phyloP scores from a whole-genome alignment of 2,888 invertebrate species.

The Zelleria hepariella region DNA sequence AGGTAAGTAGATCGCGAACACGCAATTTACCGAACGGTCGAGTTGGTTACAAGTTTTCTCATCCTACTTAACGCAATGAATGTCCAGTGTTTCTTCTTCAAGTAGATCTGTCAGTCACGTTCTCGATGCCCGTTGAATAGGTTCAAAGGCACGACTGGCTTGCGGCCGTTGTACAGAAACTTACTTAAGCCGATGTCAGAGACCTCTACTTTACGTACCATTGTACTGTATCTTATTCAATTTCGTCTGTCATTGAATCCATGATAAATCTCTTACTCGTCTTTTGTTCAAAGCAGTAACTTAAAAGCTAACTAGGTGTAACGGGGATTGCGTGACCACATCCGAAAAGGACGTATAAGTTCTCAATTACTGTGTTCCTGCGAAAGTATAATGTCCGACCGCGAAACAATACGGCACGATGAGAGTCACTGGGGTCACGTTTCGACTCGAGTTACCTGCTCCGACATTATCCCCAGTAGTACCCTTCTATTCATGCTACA shows the following conservation, averaged over 20 bases:
- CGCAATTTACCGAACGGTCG: background rate
- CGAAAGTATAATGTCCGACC: slow-evolving; percentile 25
- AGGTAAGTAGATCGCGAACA: background rate
- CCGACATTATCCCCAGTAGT: slow-evolving; percentile 29
- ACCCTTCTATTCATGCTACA: slow-evolving; percentile 37
- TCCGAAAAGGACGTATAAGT: slow-evolving; percentile 11
- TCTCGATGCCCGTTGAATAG: slow-evolving; percentile 26
- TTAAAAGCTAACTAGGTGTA: background rate
- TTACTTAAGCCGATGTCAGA: slow-evolving; percentile 6
- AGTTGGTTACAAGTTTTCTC: slow-evolving; percentile 9
- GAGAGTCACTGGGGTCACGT: slow-evolving; percentile 35
- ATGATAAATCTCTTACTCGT: background rate
- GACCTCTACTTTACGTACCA: slow-evolving; percentile 1
- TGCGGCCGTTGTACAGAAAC: slow-evolving; percentile 20
- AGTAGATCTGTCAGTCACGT: slow-evolving; percentile 29
- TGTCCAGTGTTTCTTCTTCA: slow-evolving; percentile 5
- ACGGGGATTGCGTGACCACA: slow-evolving; percentile 21
- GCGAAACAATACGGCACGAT: slow-evolving; percentile 32
- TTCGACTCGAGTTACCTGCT: slow-evolving; percentile 42
- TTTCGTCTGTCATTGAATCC: background rate
- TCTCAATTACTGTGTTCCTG: slow-evolving; percentile 15
- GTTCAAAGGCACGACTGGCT: slow-evolving; percentile 21
- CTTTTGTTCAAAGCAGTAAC: background rate
- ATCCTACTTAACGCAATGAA: slow-evolving; percentile 5
- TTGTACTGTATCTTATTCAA: background rate